These are phyloP conservation scores for Papilio polyxenes DNA, from an alignment of 1,140 invertebrate species.

Conservation along the genomic window DNA sequence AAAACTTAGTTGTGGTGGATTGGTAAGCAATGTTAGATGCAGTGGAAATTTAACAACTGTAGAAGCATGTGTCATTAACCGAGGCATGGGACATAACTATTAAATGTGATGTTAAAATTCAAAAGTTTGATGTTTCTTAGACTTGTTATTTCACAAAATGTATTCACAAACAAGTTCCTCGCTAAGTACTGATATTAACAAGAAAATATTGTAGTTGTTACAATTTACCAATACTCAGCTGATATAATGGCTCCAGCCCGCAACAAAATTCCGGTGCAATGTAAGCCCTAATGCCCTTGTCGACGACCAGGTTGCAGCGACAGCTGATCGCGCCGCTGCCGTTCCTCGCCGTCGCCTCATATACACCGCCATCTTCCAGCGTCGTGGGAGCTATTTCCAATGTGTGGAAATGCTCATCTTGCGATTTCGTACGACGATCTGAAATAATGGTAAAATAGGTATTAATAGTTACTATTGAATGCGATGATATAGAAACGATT, in stretches of 20 bases:
- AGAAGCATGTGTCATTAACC: no score
- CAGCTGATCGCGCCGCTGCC: slow-evolving; percentile 91
- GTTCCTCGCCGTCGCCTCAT: slow-evolving; percentile 90
- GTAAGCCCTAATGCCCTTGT: slow-evolving; percentile 91
- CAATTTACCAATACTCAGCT: slow-evolving; percentile 77
- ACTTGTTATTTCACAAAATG: no score
- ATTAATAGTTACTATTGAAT: background rate
- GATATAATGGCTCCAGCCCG: slow-evolving; percentile 83
- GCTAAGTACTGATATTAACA: background rate
- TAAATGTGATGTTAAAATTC: no score
- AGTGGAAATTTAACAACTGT: no score
- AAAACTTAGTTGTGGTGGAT: no score
- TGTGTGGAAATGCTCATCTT: slow-evolving; percentile 89
- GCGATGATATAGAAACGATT: background rate
- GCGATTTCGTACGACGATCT: slow-evolving; percentile 83
- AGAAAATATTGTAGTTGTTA: background rate
- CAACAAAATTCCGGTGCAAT: slow-evolving; percentile 88
- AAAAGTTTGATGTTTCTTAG: no score
- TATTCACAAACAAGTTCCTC: no score
- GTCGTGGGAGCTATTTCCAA: slow-evolving; percentile 90
- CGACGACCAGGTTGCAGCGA: slow-evolving; percentile 89
- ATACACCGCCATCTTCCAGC: slow-evolving; percentile 90
- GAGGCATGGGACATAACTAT: no score
- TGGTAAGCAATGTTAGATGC: no score
- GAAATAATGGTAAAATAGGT: background rate